A percentile compares a stretch with the other conserved stretches of the same genome.
Evolutionary conservation across 2,797 vertebrate species (phyloP).

Genomic region (Liparis tanakae): DNA sequence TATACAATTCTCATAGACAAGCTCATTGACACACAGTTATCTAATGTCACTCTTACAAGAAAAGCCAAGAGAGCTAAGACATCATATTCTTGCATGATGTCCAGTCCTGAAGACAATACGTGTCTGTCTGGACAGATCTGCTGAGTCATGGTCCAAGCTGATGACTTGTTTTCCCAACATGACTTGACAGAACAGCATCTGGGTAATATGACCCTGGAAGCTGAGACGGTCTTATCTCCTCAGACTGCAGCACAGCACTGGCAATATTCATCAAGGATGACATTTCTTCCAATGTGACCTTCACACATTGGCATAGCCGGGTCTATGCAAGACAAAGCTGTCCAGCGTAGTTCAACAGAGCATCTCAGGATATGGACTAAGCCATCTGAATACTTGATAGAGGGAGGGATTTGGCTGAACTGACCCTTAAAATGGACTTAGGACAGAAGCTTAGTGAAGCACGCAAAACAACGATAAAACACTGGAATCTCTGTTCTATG

Average conservation of each 20-base stretch:
- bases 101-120: background rate
- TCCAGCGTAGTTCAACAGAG: background rate
- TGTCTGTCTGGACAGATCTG: background rate
- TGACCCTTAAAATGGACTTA: background rate
- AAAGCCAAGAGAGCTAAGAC: background rate
- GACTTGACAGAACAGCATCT: constrained; percentile 3
- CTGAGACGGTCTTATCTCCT: constrained; percentile 14
- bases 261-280: constrained; percentile 13
- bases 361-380: no score
- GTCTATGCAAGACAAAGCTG: background rate
- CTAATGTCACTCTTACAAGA: no score
- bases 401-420: background rate
- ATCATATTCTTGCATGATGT: background rate
- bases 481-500: background rate
- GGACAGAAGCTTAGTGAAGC: background rate
- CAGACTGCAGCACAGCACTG: background rate
- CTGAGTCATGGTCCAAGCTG: background rate
- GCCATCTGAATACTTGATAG: background rate
- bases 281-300: constrained; percentile 12
- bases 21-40: no score
- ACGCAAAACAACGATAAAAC: background rate
- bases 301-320: background rate
- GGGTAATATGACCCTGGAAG: background rate
- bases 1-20: no score
- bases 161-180: constrained; percentile 1